phyloP scores from a whole-genome alignment of 92 coral and sea anemone genomes.

The Parazoanthus darwini region DNA sequence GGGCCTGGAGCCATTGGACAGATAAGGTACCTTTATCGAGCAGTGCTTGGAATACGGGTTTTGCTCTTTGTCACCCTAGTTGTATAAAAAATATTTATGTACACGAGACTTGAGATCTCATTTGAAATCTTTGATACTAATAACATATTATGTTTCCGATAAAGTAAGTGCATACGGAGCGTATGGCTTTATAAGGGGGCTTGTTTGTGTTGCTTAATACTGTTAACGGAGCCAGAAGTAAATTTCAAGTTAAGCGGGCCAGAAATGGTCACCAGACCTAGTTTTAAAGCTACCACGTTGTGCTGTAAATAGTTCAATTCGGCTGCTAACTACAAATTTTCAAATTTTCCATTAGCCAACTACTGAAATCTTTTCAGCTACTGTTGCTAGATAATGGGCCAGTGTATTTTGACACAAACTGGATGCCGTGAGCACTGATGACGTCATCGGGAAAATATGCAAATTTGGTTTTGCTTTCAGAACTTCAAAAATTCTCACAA shows the following conservation, averaged over 20 bases:
- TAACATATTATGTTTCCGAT: background rate
- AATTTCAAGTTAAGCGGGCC: background rate
- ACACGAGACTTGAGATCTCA: slow-evolving; percentile 17
- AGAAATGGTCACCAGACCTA: background rate
- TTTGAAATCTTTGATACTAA: background rate
- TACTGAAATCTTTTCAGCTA: too few relatives aligned
- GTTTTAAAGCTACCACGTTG: slow-evolving; percentile 16
- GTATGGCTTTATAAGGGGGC: background rate
- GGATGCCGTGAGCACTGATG: too few relatives aligned
- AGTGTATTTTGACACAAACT: too few relatives aligned
- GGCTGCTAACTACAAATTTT: too few relatives aligned
- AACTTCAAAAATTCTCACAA: too few relatives aligned
- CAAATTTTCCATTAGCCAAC: too few relatives aligned
- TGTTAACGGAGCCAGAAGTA: background rate
- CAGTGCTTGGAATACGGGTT: background rate
- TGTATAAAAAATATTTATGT: slow-evolving; percentile 21
- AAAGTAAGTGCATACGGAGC: background rate
- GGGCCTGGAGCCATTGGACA: slow-evolving; percentile 24
- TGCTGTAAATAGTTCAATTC: slow-evolving; percentile 3
- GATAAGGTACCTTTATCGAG: too few relatives aligned
- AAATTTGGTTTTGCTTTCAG: too few relatives aligned
- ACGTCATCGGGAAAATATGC: too few relatives aligned
- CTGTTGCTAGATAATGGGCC: too few relatives aligned
- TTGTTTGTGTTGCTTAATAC: background rate
- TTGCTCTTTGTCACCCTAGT: background rate